Base-by-base conservation (phyloP, 2,113 vertebrate species). In the Propithecus coquereli region DNA sequence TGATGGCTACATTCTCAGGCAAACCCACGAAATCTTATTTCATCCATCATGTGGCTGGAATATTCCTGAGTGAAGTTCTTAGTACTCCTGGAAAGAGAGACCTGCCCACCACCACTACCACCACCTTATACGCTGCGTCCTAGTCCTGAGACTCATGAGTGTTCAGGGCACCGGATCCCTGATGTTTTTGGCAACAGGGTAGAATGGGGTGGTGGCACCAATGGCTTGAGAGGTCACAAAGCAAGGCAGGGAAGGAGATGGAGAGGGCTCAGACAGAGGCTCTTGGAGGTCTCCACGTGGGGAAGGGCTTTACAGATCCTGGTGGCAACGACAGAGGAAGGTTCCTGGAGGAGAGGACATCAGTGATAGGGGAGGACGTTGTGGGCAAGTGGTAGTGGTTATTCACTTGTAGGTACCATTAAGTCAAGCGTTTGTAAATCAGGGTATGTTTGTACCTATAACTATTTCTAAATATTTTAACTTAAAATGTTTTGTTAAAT, bases 161-260 rank as follows among this genome's bases (percentile, higher is more conserved):
- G 43, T 43, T 45, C 65, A 63, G 65, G 68, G 0, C 4, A 5
- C 30, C 90, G 30, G 20, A 4, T 54, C 17, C 34, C 16, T 14
- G 18, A 45, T 37, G 52, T 32, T 57, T 80, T 70, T 63, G 73
- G 40, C 57, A 47, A 27, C 50, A 50, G 27, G 50, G 54, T 50
- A 30, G 20, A 37, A 81, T 1, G 5, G 3, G 16, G 1, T 23
- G 8, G 18, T 34, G 30, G 13, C 1, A 1, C 23, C 23, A 8
- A 1, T 43, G 73, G 23, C 30, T 34, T 3, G 25, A 85, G 71
- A 37, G 30, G 9, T 50, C 43, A 8, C n/a, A 59, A 30, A 76
- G 5, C 16, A 83, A 61, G 25, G 32, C 14, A 61, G 12, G 59
- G 4, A 37, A 40, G 81, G 50, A n/a, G n/a, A 4, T 57, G 32